Conservation (phyloP, 2,888 invertebrate species). For the Polydesmus complanatus region DNA sequence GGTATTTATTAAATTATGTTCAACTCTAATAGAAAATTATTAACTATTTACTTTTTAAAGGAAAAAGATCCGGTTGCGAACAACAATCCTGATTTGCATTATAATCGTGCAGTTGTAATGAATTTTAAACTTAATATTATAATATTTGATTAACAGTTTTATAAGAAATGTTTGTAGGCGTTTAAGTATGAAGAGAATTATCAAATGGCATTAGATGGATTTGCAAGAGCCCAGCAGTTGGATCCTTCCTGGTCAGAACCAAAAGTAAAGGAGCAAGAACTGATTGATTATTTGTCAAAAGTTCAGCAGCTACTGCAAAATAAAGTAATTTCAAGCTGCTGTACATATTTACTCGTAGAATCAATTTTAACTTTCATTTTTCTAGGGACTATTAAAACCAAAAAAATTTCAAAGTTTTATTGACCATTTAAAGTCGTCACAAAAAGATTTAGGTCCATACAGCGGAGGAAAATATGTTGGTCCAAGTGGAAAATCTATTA, state of each 20-base stretch:
- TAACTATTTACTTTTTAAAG: conserved; percentile 31
- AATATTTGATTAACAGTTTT: too few relatives aligned
- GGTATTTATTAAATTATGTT: conserved; percentile 31
- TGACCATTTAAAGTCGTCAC: conserved; percentile 32
- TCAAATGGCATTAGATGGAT: conserved; percentile 51
- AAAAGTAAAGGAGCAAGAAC: conserved; percentile 43
- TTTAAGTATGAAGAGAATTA: conserved; percentile 66
- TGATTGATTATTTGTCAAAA: conserved; percentile 49
- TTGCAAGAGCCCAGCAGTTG: conserved; percentile 48
- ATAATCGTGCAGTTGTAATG: conserved; percentile 67
- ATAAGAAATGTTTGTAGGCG: too few relatives aligned
- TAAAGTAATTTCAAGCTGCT: conserved; percentile 34
- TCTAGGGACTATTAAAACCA: conserved; percentile 50
- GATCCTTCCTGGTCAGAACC: conserved; percentile 66
- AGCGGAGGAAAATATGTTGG: conserved; percentile 42
- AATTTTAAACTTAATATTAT: not conserved
- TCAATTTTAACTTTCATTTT: conserved; percentile 9
- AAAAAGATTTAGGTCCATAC: conserved; percentile 55
- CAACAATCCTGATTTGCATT: conserved; percentile 64
- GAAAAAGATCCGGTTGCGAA: conserved; percentile 54
- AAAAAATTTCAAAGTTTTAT: conserved; percentile 55
- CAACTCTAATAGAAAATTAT: not conserved
- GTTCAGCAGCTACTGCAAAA: conserved; percentile 48
- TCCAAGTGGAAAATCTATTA: conserved; percentile 38
- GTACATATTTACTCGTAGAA: not conserved